phyloP scores from a whole-genome alignment of 2,888 invertebrate genomes.

The Trissolcus japonicus region DNA sequence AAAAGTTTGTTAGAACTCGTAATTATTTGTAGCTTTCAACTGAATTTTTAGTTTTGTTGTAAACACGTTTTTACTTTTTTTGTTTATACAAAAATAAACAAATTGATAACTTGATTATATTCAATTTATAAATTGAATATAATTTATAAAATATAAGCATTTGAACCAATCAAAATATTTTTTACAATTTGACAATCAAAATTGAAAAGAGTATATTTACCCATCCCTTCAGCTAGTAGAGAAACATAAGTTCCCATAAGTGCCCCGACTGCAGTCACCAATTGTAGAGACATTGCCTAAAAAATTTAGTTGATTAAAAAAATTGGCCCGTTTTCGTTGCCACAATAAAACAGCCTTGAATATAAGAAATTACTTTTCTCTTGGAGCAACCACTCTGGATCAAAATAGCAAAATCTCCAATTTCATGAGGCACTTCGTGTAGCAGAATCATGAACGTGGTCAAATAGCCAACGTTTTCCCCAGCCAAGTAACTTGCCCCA shows the following conservation, averaged over 20 bases:
- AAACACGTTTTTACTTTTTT: too few species aligned
- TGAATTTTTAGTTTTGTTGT: too few species aligned
- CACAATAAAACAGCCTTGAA: background rate
- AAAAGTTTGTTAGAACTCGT: too few species aligned
- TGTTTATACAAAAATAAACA: too few species aligned
- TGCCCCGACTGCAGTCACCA: conserved; percentile 96
- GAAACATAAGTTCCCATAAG: conserved; percentile 94
- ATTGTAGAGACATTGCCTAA: conserved; percentile 94
- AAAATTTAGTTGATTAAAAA: background rate
- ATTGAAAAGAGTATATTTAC: conserved; percentile 63
- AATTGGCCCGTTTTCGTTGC: background rate
- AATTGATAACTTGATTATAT: too few species aligned
- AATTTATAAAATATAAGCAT: too few species aligned
- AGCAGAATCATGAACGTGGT: conserved; percentile 97
- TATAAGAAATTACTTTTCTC: conserved; percentile 80
- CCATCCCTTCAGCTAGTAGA: conserved; percentile 85
- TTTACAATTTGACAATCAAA: conserved; percentile 1
- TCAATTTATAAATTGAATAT: background rate
- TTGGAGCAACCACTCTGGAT: conserved; percentile 97
- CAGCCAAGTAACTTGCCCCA: conserved; percentile 97
- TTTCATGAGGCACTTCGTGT: conserved; percentile 99
- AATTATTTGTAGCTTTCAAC: too few species aligned
- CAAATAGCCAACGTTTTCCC: conserved; percentile 89
- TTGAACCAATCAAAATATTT: too few species aligned
- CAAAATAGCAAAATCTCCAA: conserved; percentile 99